phyloP scores from a whole-genome alignment of 1,140 invertebrate genomes.

The Macrostomum lignano region DNA sequence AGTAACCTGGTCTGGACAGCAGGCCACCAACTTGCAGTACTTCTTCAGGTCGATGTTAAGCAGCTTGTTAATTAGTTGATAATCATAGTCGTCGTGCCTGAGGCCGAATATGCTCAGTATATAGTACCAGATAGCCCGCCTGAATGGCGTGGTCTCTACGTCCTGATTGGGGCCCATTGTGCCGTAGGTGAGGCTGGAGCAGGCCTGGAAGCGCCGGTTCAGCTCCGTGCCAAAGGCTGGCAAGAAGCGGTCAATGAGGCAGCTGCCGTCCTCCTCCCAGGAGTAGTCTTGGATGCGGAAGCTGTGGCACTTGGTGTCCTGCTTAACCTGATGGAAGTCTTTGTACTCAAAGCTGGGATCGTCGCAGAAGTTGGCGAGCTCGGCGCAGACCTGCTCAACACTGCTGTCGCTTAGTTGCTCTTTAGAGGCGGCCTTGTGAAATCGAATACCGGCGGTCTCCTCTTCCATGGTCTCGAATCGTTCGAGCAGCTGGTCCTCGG shows the following conservation, averaged over 20 bases:
- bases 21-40: constrained; percentile 64
- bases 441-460: too few relatives aligned
- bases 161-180: constrained; percentile 47
- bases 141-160: constrained; percentile 59
- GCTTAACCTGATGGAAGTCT: too few relatives aligned
- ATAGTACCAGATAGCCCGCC: constrained; percentile 65
- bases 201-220: constrained; percentile 56
- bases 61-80: constrained; percentile 54
- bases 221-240: constrained; percentile 50
- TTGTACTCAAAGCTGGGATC: too few relatives aligned
- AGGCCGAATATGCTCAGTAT: constrained; percentile 67
- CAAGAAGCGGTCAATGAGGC: constrained; percentile 51
- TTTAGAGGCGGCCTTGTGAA: too few relatives aligned
- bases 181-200: constrained; percentile 51
- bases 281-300: constrained; percentile 58
- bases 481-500: too few relatives aligned
- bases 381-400: too few relatives aligned
- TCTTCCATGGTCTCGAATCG: too few relatives aligned
- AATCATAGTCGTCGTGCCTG: constrained; percentile 61
- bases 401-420: too few relatives aligned
- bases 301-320: too few relatives aligned
- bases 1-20: too few relatives aligned
- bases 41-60: constrained; percentile 49
- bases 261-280: constrained; percentile 67
- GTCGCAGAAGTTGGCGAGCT: too few relatives aligned